These are phyloP conservation scores for Thripadectes ignobilis DNA, from an alignment of 2,797 vertebrate genomes.

Conservation along the genomic window DNA sequence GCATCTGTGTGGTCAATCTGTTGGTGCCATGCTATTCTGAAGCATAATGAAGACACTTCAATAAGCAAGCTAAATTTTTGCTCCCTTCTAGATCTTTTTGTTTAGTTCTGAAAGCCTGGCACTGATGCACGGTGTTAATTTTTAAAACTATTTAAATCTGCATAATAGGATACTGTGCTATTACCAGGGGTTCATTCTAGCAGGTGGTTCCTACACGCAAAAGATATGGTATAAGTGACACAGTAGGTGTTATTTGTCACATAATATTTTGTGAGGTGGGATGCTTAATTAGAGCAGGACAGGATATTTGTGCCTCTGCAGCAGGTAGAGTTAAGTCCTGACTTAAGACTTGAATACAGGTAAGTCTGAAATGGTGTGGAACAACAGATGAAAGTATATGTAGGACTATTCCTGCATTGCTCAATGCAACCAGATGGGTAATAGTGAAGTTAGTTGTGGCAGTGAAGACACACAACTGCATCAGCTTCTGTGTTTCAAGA, in stretches of 20 bases:
- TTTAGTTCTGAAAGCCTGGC: background rate
- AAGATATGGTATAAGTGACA: background rate
- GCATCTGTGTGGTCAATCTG: background rate
- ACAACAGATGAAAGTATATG: background rate
- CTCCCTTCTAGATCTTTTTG: background rate
- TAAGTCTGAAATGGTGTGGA: accelerated
- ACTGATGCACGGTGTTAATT: background rate
- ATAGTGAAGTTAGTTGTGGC: background rate
- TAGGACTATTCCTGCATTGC: background rate
- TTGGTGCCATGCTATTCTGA: background rate
- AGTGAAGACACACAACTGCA: background rate
- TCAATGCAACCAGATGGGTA: background rate
- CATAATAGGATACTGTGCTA: background rate
- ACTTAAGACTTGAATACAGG: background rate
- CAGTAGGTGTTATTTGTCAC: background rate
- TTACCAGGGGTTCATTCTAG: background rate
- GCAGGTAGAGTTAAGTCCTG: background rate
- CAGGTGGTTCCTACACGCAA: background rate
- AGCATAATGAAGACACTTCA: background rate
- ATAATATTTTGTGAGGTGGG: background rate
- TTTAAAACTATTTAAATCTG: background rate
- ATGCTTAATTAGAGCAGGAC: background rate
- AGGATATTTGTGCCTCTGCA: background rate
- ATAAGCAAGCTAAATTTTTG: background rate
- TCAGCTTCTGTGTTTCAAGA: background rate